Evolutionary conservation across 2,888 invertebrate species (phyloP), one percentile per base, ranked within the genome.

Genomic region (Eupithecia abbreviata): DNA sequence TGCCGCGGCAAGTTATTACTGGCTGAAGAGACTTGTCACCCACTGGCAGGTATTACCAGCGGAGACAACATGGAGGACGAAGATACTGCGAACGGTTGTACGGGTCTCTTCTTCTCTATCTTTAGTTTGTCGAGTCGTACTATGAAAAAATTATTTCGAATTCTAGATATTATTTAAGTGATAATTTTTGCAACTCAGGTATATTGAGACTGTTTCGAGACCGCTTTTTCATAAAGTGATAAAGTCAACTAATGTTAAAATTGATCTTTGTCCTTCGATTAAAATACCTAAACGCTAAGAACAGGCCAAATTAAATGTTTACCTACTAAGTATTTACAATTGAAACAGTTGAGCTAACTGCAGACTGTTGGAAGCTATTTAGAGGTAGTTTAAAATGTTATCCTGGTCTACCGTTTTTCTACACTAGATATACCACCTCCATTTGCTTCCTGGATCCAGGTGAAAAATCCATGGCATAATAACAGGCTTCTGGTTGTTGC

Each of bases 401-500:
- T 30, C 10, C 62, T 30, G 62, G 3, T 66, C 18, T 66, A 3
- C 0, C 15, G 3, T 7, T 2, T n/a, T 1, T 65, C 30, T 41
- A 65, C 13, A 3, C 67, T 15, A 30, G 12, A 41, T 30, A 67
- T 69, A 47, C 69, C 69, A 45, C 45, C 43, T 72, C 76, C 65
- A 69, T 69, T 30, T 13, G 43, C 66, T 70, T 68, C 9, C 15
- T 74, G 2, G 4, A 58, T 71, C 45, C 43, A 43, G 12, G 69
- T 49, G 15, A 71, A 69, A 72, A 77, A 73, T 68, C 69, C 73
- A 75, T 77, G 74, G 65, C 80, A 76, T 77, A 77, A 82, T 80
- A 80, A 82, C 70, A 79, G 75, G 82, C 80, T 82, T 79, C 76
- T 72, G 76, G 71, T 78, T 75, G 79, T 81, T 47, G 77, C 70